Conservation (phyloP, 2,888 invertebrate genomes). For the Lasioglossum morio region DNA sequence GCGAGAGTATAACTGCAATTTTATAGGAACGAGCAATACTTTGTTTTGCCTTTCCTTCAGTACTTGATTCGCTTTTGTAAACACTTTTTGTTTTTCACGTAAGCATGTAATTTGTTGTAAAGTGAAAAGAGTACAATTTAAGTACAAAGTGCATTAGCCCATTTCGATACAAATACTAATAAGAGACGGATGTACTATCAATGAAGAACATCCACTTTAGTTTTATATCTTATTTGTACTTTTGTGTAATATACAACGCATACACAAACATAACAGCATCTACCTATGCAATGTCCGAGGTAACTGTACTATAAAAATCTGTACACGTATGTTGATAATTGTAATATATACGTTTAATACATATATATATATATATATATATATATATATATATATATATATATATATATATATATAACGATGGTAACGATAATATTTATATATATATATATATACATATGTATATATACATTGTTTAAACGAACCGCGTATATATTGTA, state of each 20-base stretch:
- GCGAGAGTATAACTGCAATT: slow-evolving; percentile 11
- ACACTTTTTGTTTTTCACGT: background rate
- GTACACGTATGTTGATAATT: slow-evolving; percentile 56
- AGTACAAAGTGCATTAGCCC: slow-evolving; percentile 68
- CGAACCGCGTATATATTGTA: slow-evolving; percentile 38
- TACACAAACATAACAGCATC: slow-evolving; percentile 34
- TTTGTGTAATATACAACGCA: slow-evolving; percentile 39
- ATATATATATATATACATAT: slow-evolving; percentile 3
- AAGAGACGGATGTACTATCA: slow-evolving; percentile 14
- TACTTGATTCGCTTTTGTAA: slow-evolving; percentile 11
- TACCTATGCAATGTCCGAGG: slow-evolving; percentile 22
- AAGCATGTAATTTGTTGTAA: slow-evolving; percentile 24
- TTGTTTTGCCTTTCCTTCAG: background rate
- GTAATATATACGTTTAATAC: slow-evolving; percentile 32
- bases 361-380: slow-evolving; percentile 1
- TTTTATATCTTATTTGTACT: slow-evolving; percentile 36
- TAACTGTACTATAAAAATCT: slow-evolving; percentile 48
- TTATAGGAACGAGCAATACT: background rate
- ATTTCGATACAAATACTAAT: slow-evolving; percentile 28
- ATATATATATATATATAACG: slow-evolving; percentile 7
- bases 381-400: slow-evolving; percentile 10
- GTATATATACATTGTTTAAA: slow-evolving; percentile 32
- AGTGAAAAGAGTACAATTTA: slow-evolving; percentile 59
- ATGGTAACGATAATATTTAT: too few relatives aligned
- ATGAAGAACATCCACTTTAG: slow-evolving; percentile 24